phyloP scores from a whole-genome alignment of 2,113 vertebrate genomes.

The Romanogobio albipinnatus region DNA sequence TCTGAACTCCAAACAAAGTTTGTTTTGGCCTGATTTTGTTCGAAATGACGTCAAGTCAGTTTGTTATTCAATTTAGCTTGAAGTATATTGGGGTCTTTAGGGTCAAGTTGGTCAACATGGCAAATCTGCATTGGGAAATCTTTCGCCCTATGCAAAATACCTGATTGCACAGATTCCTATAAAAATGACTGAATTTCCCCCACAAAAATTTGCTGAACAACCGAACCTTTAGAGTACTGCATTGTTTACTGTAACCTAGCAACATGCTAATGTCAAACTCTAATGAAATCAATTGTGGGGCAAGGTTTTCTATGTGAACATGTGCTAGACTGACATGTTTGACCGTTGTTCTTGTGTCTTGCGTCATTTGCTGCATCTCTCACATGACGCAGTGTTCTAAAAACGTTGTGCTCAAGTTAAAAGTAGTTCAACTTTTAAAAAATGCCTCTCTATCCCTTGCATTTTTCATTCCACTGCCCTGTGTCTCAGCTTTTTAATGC shows the following conservation, averaged over 20 bases:
- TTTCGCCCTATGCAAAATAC: neutral
- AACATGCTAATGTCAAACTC: neutral
- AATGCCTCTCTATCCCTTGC: neutral
- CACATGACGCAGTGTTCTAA: neutral
- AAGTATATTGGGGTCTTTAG: too few species aligned
- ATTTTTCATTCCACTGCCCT: neutral
- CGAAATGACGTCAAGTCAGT: too few species aligned
- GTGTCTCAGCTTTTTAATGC: neutral
- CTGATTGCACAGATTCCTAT: neutral
- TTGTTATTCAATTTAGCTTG: too few species aligned
- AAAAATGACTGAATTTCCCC: neutral
- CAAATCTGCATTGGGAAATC: neutral
- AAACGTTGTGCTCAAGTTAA: neutral
- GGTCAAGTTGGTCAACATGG: too few species aligned
- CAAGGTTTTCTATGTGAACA: neutral
- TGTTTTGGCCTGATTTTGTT: too few species aligned
- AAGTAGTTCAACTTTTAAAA: neutral
- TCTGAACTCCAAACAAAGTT: too few species aligned
- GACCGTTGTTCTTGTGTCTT: neutral
- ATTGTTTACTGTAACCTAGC: neutral
- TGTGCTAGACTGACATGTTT: neutral
- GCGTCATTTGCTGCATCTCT: neutral
- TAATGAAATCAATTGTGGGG: neutral
- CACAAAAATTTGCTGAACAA: neutral
- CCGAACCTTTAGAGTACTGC: too few species aligned